Base-by-base conservation (phyloP, 2,888 invertebrate species). In the Serrognathus titanus region DNA sequence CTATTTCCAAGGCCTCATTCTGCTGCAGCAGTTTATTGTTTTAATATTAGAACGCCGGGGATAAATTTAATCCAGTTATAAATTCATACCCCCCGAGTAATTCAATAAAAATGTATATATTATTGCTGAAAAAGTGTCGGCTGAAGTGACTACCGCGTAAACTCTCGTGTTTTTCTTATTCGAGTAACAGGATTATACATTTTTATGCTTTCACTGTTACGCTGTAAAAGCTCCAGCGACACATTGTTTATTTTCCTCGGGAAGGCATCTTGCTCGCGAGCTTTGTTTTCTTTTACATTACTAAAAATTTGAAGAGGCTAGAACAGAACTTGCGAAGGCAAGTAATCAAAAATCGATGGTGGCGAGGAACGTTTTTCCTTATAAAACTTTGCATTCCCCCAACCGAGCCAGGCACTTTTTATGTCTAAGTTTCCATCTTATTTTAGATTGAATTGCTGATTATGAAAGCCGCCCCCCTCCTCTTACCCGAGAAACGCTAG, bases 61-160 rank as follows among this genome's bases (percentile, higher is more conserved):
- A 63, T 64, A 64, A 66, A 64, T 61, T 64, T 66, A 66, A 66
- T 62, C 63, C 59, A 56, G 59, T 66, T 63, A 63, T 60, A 59
- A 61, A 63, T 65, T 65, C 59, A 57, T 58, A 60, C 55, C 53
- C 59, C 16, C 20, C 20, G 4, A 9, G 43, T 43, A 43, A 43
- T 43, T 43, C 43, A n/a, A 43, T 62, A 60, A 57, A 63, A 63
- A 59, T 56, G 56, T 63, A 56, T 36, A 12, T 16, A 24, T 48
- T 48, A 16, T 48, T 48, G 12, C 13, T n/a, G 3, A 36, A 36
- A 36, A 39, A 36, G 12, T 53, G 53, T 16, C 43, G 16, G 43
- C 13, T 20, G 43, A 20, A 43, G 20, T 43, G 20, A 43, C 43
- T 43, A 10, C 13, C n/a, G n/a, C n/a, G n/a, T n/a, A n/a, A n/a